Conservation (phyloP, 1,140 invertebrate species). For the Batillaria attramentaria region DNA sequence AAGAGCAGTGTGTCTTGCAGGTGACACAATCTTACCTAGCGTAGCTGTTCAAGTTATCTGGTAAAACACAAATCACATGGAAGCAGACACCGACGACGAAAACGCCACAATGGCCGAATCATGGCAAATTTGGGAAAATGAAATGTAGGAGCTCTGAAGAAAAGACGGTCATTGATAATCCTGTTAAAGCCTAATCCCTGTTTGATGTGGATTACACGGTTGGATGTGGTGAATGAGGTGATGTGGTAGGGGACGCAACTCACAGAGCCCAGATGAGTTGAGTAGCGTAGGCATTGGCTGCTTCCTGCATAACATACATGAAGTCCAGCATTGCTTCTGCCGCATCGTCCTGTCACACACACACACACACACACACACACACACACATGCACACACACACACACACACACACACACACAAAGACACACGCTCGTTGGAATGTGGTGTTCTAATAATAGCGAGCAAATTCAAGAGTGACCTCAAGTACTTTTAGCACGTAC, state of each 20-base stretch:
- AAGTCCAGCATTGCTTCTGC: constrained; percentile 8
- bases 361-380: neutral
- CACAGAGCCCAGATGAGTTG: constrained; percentile 28
- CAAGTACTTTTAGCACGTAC: too few relatives aligned
- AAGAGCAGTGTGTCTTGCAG: too few relatives aligned
- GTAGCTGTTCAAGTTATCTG: too few relatives aligned
- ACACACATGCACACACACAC: constrained; percentile 3
- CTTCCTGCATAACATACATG: constrained; percentile 19
- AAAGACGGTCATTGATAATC: neutral
- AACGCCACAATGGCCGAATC: neutral
- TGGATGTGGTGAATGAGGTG: neutral
- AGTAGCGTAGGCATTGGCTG: constrained; percentile 26
- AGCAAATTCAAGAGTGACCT: too few relatives aligned
- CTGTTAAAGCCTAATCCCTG: neutral
- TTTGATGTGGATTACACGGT: neutral
- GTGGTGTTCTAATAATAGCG: too few relatives aligned
- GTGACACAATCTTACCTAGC: too few relatives aligned
- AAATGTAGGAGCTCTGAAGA: neutral
- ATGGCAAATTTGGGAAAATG: neutral
- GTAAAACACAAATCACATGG: too few relatives aligned
- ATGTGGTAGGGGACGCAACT: neutral
- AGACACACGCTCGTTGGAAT: too few relatives aligned
- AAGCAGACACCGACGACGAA: too few relatives aligned
- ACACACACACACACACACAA: neutral
- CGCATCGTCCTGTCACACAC: constrained; percentile 4